Percentiles rank a stretch among this genome's conserved stretches.
Conservation (phyloP, 2,888 invertebrate species). For the Drosophila aldrichi region DNA sequence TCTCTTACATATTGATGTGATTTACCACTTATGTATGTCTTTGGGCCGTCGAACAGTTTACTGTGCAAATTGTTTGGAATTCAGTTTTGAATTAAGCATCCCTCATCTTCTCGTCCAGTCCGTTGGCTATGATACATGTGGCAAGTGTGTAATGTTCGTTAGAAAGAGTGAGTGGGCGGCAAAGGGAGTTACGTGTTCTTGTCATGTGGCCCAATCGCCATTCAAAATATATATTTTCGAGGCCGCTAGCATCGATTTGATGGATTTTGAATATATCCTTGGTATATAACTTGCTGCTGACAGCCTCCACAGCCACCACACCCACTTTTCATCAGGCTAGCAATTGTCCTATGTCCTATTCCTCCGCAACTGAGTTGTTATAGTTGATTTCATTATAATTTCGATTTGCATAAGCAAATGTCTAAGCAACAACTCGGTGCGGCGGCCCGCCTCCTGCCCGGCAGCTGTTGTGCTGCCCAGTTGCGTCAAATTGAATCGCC, state of each 20-base stretch:
- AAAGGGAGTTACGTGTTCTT: conserved; percentile 39
- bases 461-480: neutral
- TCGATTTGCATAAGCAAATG: conserved; percentile 81
- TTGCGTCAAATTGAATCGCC: conserved; percentile 44
- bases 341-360: conserved; percentile 6
- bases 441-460: neutral
- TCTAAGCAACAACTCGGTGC: conserved; percentile 67
- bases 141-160: conserved; percentile 53
- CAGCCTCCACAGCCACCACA: neutral
- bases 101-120: neutral
- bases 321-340: conserved; percentile 18
- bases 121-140: conserved; percentile 51
- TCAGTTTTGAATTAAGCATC: conserved; percentile 74
- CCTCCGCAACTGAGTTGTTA: conserved; percentile 47
- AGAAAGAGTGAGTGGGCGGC: conserved; percentile 28
- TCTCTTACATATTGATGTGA: conserved; percentile 82
- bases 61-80: conserved; percentile 79
- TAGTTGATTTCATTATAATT: conserved; percentile 80
- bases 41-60: conserved; percentile 72
- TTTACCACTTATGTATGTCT: conserved; percentile 81
- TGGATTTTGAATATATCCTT: conserved; percentile 42
- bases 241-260: conserved; percentile 26
- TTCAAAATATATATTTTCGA: conserved; percentile 39
- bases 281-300: neutral
- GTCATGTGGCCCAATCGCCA: conserved; percentile 37